Base-by-base conservation (phyloP, 2,113 vertebrate genomes). In the Notothenia rossii region DNA sequence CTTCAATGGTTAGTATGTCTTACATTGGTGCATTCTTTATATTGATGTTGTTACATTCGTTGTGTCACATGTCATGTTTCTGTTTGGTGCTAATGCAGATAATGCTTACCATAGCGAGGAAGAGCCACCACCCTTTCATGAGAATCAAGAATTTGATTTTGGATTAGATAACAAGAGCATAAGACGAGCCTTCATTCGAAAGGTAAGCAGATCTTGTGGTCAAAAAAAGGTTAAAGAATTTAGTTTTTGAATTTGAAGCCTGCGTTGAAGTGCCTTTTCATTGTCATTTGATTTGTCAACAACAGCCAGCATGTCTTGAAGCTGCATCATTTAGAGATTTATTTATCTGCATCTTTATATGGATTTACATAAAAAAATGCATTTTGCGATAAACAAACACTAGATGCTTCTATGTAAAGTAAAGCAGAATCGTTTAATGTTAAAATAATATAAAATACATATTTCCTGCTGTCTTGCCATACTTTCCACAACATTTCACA, bases 111-210 rank as follows among this genome's bases (percentile, higher is more conserved):
- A 22, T 8, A 75, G 33, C 4, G 77, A 81, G 55, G 91, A 93
- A 1, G 78, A 86, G 11, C 90, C 89, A 1, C 91, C 91, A 11
- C 22, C 86, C 10, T 93, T 93, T 60, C 15, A 86, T 6, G 90
- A 90, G 20, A 93, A 91, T 50, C 61, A 88, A 63, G 83, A 89
- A 43, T 91, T 90, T 83, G 79, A 87, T 59, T 87, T 85, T 79
- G 90, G 88, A 63, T 82, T 91, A 11, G 90, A 92, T 54, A 76
- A 90, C 79, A 92, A 92, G 62, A 93, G 10, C 50, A 89, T 93
- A 53, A 86, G 88, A 65, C 77, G 89, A 73, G 89, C 89, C 6
- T 93, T 93, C 51, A 86, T 93, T 36, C 61, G 92, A 54, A 93
- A 93, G 83, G 92, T 93, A 79, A 77, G 62, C 33, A 29, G 14